These are phyloP conservation scores for Brachirus orientalis DNA, from an alignment of 2,113 vertebrate genomes.

Conservation along the genomic window DNA sequence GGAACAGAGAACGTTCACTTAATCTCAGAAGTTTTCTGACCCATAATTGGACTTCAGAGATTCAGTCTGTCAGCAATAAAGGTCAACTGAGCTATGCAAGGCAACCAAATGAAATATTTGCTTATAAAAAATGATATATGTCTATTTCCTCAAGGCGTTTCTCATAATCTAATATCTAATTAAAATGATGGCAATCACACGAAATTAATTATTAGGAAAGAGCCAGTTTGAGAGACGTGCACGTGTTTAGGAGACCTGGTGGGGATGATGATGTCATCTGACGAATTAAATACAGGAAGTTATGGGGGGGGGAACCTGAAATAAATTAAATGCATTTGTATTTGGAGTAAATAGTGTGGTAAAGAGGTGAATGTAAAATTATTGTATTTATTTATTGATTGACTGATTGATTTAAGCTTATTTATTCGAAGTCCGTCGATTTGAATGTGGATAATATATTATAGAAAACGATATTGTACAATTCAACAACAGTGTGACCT, in stretches of 20 bases:
- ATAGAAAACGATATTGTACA: slow-evolving; percentile 61
- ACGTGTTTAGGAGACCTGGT: slow-evolving; percentile 40
- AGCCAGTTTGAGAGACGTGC: slow-evolving; percentile 30
- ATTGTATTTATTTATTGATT: slow-evolving; percentile 72
- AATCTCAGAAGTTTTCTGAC: slow-evolving; percentile 56
- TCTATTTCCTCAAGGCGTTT: slow-evolving; percentile 41
- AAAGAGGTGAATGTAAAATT: slow-evolving; percentile 71
- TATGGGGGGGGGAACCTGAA: slow-evolving; percentile 4
- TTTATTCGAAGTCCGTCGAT: slow-evolving; percentile 62
- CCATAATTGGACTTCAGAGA: slow-evolving; percentile 52
- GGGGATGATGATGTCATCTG: slow-evolving; percentile 47
- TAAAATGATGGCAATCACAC: slow-evolving; percentile 26
- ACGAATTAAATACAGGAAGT: slow-evolving; percentile 32
- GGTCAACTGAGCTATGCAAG: slow-evolving; percentile 79
- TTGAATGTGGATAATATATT: slow-evolving; percentile 72
- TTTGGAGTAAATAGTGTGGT: slow-evolving; percentile 63
- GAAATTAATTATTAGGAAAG: slow-evolving; percentile 10
- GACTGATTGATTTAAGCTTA: slow-evolving; percentile 61
- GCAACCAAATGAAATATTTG: slow-evolving; percentile 68
- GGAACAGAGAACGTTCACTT: slow-evolving; percentile 23
- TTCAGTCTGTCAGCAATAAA: slow-evolving; percentile 74
- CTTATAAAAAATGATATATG: slow-evolving; percentile 37
- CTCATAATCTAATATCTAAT: slow-evolving; percentile 34
- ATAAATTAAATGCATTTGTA: slow-evolving; percentile 48
- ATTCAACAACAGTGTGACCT: slow-evolving; percentile 43